Evolutionary conservation across 2,888 invertebrate genomes (phyloP).

Genomic region (Sinohyriopsis cumingii): DNA sequence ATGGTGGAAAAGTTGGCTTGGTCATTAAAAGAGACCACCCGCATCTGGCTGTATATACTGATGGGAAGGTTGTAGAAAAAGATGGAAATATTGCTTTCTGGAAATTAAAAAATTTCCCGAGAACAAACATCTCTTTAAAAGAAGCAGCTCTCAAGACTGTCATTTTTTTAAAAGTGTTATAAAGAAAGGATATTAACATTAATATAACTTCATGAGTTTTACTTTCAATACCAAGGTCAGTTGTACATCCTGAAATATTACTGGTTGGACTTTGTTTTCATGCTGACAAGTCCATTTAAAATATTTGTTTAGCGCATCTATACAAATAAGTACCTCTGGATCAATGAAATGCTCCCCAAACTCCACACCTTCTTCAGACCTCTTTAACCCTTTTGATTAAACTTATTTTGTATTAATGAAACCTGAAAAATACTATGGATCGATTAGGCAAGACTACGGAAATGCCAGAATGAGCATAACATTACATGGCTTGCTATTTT

Average conservation of each 20-base stretch:
- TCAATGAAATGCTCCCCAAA: conserved; percentile 12
- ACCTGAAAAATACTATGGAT: too few species aligned
- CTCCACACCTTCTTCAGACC: too few species aligned
- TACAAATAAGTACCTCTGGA: conserved; percentile 9
- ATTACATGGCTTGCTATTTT: too few species aligned
- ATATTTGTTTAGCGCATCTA: conserved; percentile 13
- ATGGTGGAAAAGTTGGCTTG: conserved; percentile 2
- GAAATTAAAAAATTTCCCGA: conserved; percentile 15
- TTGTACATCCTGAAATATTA: too few species aligned
- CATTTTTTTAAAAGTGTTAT: neutral
- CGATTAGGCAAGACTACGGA: too few species aligned
- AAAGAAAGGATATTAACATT: conserved; percentile 3
- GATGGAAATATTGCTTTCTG: neutral
- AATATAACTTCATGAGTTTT: neutral
- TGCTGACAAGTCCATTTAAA: conserved; percentile 9
- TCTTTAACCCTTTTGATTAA: too few species aligned
- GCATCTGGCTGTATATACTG: too few species aligned
- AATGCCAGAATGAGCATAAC: too few species aligned
- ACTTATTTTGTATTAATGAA: too few species aligned
- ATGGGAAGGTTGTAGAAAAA: conserved; percentile 5
- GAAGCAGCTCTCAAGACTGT: conserved; percentile 6
- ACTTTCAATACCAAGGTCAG: too few species aligned
- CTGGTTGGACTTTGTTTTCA: conserved; percentile 12
- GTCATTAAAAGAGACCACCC: conserved; percentile 1
- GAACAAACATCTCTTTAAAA: conserved; percentile 6